phyloP scores from a whole-genome alignment of 2,888 invertebrate species.

The Noctua comes region DNA sequence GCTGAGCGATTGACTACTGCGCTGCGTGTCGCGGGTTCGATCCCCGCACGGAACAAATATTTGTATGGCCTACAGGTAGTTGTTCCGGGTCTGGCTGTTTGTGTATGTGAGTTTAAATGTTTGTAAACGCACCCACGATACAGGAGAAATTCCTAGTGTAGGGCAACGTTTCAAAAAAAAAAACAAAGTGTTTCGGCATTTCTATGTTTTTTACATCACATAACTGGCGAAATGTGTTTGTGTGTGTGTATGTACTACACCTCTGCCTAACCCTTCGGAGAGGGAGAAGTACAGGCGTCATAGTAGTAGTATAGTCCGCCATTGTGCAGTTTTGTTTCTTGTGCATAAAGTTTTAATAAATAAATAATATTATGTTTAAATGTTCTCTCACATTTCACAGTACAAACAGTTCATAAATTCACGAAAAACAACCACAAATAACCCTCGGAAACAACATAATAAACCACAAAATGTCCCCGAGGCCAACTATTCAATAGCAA shows the following conservation, averaged over 20 bases:
- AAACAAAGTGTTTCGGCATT: neutral
- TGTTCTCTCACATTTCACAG: neutral
- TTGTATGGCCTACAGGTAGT: too few species aligned
- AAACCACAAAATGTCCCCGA: conserved; percentile 20
- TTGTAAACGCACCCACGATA: too few species aligned
- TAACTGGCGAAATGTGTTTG: neutral
- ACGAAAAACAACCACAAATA: conserved; percentile 15
- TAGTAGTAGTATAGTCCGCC: too few species aligned
- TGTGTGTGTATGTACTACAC: neutral
- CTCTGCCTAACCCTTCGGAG: neutral
- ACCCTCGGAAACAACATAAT: conserved; percentile 14
- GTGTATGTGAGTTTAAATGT: too few species aligned
- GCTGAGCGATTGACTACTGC: too few species aligned
- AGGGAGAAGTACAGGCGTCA: neutral
- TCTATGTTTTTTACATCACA: neutral
- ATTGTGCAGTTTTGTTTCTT: too few species aligned
- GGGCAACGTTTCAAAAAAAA: too few species aligned
- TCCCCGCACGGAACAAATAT: too few species aligned
- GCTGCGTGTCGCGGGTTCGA: too few species aligned
- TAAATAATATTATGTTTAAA: neutral
- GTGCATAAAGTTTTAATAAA: too few species aligned
- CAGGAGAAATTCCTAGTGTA: too few species aligned
- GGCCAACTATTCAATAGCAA: conserved; percentile 74
- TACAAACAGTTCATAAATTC: neutral
- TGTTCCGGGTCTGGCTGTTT: too few species aligned